Percentiles rank a stretch among this genome's conserved stretches.
Evolutionary conservation across 1,140 invertebrate genomes (phyloP).

Genomic region (Physella acuta): DNA sequence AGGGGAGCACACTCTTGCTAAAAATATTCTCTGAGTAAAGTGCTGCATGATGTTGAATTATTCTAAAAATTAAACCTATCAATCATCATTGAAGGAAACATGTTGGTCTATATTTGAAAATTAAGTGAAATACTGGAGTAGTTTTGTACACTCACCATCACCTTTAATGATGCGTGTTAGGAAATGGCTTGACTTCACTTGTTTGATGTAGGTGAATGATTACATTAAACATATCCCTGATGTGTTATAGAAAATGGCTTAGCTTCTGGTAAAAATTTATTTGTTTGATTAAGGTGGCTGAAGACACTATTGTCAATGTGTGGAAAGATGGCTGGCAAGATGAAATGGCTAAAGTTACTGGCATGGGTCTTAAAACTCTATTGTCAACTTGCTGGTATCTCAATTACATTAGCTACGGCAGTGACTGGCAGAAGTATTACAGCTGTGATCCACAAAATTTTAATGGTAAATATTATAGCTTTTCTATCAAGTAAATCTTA

Average conservation of each 20-base stretch:
- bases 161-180: too few species aligned
- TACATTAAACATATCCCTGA: background rate
- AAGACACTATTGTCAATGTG: conserved; percentile 63
- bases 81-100: too few species aligned
- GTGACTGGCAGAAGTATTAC: conserved; percentile 80
- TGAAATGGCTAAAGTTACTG: conserved; percentile 60
- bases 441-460: conserved; percentile 70
- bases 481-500: background rate
- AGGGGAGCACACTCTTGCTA: background rate
- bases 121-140: too few species aligned
- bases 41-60: too few species aligned
- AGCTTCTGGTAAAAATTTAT: background rate
- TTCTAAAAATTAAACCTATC: too few species aligned
- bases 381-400: conserved; percentile 85
- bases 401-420: conserved; percentile 71
- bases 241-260: background rate
- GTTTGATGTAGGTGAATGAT: too few species aligned
- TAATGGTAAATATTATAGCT: conserved; percentile 34
- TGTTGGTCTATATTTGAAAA: too few species aligned
- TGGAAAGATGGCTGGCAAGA: conserved; percentile 56
- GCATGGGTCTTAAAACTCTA: conserved; percentile 68
- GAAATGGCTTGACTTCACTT: too few species aligned
- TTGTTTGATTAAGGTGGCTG: conserved; percentile 41
- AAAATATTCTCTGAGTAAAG: too few species aligned
- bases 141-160: too few species aligned